Percentiles rank a stretch among this genome's conserved stretches.
These are phyloP conservation scores for Timema podura DNA, from an alignment of 2,888 invertebrate genomes.

Conservation along the genomic window DNA sequence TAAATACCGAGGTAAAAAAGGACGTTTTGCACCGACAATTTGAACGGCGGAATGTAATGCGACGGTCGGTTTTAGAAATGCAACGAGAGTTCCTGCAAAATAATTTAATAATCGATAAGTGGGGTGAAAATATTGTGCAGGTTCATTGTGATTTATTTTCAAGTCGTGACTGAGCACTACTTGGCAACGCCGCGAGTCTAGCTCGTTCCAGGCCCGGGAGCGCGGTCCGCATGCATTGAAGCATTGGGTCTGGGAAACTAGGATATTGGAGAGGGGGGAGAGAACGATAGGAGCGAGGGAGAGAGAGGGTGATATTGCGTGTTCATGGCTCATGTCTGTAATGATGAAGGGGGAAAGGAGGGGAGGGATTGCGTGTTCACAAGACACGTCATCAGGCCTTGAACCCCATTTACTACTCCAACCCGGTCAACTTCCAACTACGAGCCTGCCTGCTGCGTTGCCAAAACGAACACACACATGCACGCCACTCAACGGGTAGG, in stretches of 20 bases:
- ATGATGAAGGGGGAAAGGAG: neutral
- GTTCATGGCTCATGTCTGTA: slow-evolving; percentile 8
- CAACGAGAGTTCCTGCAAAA: too few species aligned
- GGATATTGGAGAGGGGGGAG: neutral
- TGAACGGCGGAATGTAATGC: too few species aligned
- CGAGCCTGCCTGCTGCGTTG: neutral
- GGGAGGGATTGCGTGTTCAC: slow-evolving; percentile 19
- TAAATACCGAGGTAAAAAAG: too few species aligned
- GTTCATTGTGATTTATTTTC: too few species aligned
- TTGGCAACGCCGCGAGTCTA: slow-evolving; percentile 19
- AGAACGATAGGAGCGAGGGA: neutral
- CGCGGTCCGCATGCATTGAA: too few species aligned
- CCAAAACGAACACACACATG: neutral
- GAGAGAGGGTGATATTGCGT: slow-evolving; percentile 17
- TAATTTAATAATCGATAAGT: too few species aligned
- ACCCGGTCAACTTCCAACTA: slow-evolving; percentile 21
- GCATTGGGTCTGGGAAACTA: neutral
- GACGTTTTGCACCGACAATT: too few species aligned
- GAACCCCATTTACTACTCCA: slow-evolving; percentile 39
- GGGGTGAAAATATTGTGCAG: too few species aligned
- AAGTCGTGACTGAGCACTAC: slow-evolving; percentile 9
- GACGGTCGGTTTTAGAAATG: too few species aligned
- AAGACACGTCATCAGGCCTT: slow-evolving; percentile 42
- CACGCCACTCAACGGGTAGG: neutral
- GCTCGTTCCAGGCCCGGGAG: neutral